Percentiles rank a stretch among this genome's conserved stretches.
Conservation (phyloP, 2,113 vertebrate species). For the Anseranas semipalmata region DNA sequence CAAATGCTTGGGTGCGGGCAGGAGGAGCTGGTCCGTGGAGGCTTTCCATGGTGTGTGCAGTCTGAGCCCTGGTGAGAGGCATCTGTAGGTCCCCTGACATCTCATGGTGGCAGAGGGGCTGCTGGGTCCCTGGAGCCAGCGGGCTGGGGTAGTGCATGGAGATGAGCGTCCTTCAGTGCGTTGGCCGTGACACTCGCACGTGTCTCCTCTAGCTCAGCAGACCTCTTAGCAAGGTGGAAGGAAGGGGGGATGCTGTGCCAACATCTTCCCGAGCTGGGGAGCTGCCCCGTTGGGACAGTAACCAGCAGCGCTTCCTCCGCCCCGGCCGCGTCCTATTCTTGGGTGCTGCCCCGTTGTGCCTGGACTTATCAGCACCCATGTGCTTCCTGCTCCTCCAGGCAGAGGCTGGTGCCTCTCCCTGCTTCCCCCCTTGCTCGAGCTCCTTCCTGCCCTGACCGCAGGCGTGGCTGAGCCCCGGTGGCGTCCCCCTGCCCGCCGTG, state of each 20-base stretch:
- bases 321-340: neutral
- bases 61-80: neutral
- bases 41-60: neutral
- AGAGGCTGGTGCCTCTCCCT: neutral
- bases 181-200: neutral
- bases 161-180: fast-evolving
- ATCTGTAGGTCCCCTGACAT: neutral
- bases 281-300: fast-evolving
- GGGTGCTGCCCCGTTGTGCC: neutral
- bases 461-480: fast-evolving
- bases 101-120: neutral
- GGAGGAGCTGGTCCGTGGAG: neutral
- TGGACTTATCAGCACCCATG: conserved; percentile 16
- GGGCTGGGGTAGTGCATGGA: fast-evolving
- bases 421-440: fast-evolving
- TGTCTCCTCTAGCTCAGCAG: neutral
- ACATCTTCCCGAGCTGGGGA: neutral
- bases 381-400: neutral
- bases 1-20: neutral
- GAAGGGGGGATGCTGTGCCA: neutral
- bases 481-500: neutral
- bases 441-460: neutral
- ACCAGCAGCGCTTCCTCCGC: neutral
- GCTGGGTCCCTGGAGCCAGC: neutral
- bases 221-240: neutral